Evolutionary conservation across 35 echinoderm and acorn worm genomes (phyloP), one percentile per base, ranked within the genome.

Genomic region (Ptychodera flava): DNA sequence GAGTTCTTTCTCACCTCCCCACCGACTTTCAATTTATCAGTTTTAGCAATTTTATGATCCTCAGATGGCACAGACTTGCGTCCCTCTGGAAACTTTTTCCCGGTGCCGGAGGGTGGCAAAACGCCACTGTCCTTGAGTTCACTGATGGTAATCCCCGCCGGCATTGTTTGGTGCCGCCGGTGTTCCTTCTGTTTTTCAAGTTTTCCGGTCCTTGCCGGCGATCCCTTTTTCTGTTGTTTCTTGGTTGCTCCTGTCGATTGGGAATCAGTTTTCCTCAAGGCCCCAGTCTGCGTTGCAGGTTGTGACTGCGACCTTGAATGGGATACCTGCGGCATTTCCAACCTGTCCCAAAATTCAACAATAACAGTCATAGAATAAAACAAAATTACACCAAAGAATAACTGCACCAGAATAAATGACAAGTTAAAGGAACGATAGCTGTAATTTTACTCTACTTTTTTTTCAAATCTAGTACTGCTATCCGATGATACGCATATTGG

Each of bases 81-180:
- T 64, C 45, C 45, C 45, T 64, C 45, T 12, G 45, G 6, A 64
- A 64, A 12, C 22, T 64, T 64, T 22, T 64, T 64, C 22, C 6
- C 6, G 6, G 45, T 64, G 6, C 6, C 6, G 6, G 45, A 12
- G 6, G 45, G 45, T 12, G 45, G 45, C 22, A 64, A 12, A 64
- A 64, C 45, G 6, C 45, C 45, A 64, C 92, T 99, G 37, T 99
- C 93, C 78, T 94, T 99, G 28, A 99, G 82, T 88, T 99, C 96
- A 36, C 86, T 77, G 16, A 99, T 81, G 1, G 96, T 94, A 34
- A 99, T 94, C 37, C 92, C 96, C 31, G 96, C 96, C 27, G 96
- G 96, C 36, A 92, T 90, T 0, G 96, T 99, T 86, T 94, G 93
- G 79, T 99, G 94, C 89, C 94, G 94, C 36, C 90, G 45, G 45